A percentile compares a stretch with the other conserved stretches of the same genome.
phyloP scores from a whole-genome alignment of 2,113 vertebrate genomes.

The Pipa parva region DNA sequence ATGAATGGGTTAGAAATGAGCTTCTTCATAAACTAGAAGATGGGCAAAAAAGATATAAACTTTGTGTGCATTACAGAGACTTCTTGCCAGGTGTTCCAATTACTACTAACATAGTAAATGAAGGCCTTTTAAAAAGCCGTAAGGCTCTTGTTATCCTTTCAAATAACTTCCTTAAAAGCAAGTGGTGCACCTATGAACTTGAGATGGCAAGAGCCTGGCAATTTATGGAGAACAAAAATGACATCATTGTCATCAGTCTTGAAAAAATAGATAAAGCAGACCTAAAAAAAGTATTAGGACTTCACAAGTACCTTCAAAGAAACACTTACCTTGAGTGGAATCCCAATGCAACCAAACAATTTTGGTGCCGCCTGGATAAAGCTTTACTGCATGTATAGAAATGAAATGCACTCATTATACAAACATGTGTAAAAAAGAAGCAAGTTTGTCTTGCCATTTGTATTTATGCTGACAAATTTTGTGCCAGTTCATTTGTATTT shows the following conservation, averaged over 20 bases:
- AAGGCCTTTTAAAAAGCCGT: conserved; percentile 67
- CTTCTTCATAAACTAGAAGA: conserved; percentile 67
- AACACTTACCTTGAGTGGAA: conserved; percentile 71
- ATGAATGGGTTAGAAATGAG: conserved; percentile 66
- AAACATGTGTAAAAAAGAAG: too few species aligned
- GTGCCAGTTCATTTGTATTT: too few species aligned
- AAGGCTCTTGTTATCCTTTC: conserved; percentile 68
- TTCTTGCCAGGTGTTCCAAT: conserved; percentile 67
- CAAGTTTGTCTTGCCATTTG: too few species aligned
- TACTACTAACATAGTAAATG: conserved; percentile 67
- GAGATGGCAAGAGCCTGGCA: conserved; percentile 74
- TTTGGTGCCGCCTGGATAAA: conserved; percentile 62
- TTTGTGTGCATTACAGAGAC: conserved; percentile 68
- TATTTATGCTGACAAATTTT: too few species aligned
- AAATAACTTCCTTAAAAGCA: conserved; percentile 63
- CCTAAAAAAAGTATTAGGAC: conserved; percentile 56
- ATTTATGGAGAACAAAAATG: conserved; percentile 58
- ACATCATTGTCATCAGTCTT: conserved; percentile 64
- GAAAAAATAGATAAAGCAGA: conserved; percentile 57
- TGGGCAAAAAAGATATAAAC: conserved; percentile 56
- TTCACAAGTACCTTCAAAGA: conserved; percentile 62
- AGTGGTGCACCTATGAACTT: conserved; percentile 71
- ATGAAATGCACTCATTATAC: conserved; percentile 55
- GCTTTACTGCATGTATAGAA: too few species aligned
- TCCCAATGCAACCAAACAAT: conserved; percentile 55